Evolutionary conservation across 2,888 invertebrate species (phyloP), one percentile per base, ranked within the genome.

Genomic region (Pristionchus maxplancki): DNA sequence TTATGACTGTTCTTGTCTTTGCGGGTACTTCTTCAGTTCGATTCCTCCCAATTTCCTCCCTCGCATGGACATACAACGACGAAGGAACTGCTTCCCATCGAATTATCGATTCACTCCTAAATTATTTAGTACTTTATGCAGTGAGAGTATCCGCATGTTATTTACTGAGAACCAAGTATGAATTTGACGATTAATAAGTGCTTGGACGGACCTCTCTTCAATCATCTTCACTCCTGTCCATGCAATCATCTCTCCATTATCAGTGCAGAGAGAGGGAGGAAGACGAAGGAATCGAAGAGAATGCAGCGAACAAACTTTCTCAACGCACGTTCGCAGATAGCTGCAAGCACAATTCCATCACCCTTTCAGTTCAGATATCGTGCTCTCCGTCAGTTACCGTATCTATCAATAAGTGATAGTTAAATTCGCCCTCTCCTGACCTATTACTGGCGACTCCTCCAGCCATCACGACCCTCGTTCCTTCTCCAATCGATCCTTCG

Each of bases 171-270:
- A n/a, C n/a, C n/a, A 40, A 78, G 24, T 34, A 31, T 8, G n/a
- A 81, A n/a, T 24, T 20, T 48, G 50, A 83, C 13, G 2, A 44
- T 48, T 53, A 78, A 31, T 44, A 9, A 40, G 2, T 20, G n/a
- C 24, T 84, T n/a, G 34, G 78, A 50, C 87, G n/a, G 28, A 92
- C 92, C 89, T 78, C 48, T 90, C 86, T 31, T 88, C 83, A 48
- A 92, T 40, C 89, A 90, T 90, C 84, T 92, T 88, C 86, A 90
- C n/a, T 20, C 92, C 95, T 89, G 90, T 95, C 95, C 99, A 99
- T 31, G 99, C 99, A 93, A 99, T 97, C 99, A 99, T 99, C 53
- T 98, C 96, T 13, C 99, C 99, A 96, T 99, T 99, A 95, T 99
- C 99, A 0, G 98, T 98, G 95, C 99, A 99, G 17, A 98, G 96